A percentile compares a stretch with the other conserved stretches of the same genome.
These are phyloP conservation scores for Trichogramma dendrolimi DNA, from an alignment of 2,888 invertebrate species.

Conservation along the genomic window DNA sequence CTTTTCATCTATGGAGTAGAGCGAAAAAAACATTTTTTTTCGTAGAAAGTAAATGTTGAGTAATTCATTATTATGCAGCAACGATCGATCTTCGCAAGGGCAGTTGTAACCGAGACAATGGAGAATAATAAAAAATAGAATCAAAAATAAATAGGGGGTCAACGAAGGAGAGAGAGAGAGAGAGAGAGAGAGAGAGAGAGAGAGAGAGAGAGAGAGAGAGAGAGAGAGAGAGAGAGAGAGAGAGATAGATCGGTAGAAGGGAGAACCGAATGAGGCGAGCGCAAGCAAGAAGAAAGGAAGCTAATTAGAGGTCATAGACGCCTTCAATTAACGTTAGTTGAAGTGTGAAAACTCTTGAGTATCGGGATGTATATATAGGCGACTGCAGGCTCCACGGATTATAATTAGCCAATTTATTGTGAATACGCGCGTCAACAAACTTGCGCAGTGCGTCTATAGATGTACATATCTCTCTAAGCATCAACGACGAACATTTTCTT, in stretches of 20 bases:
- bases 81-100: too few relatives aligned
- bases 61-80: too few relatives aligned
- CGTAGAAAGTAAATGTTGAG: too few relatives aligned
- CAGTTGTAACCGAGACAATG: too few relatives aligned
- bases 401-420: constrained; percentile 50
- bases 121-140: too few relatives aligned
- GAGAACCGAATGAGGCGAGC: too few relatives aligned
- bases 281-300: constrained; percentile 24
- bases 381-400: constrained; percentile 39
- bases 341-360: constrained; percentile 26
- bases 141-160: too few relatives aligned
- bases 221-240: constrained; percentile 27
- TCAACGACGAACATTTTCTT: too few relatives aligned
- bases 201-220: constrained; percentile 16
- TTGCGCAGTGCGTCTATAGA: background rate
- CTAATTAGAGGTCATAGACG: constrained; percentile 45
- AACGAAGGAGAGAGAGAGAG: background rate
- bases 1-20: too few relatives aligned
- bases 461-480: too few relatives aligned
- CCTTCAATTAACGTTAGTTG: constrained; percentile 41
- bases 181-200: background rate
- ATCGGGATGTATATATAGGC: constrained; percentile 2
- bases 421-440: constrained; percentile 25
- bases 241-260: too few relatives aligned
- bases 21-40: too few relatives aligned